A percentile compares a stretch with the other conserved stretches of the same genome.
Evolutionary conservation across 1,140 invertebrate genomes (phyloP).

Genomic region (Calliopsis andreniformis): DNA sequence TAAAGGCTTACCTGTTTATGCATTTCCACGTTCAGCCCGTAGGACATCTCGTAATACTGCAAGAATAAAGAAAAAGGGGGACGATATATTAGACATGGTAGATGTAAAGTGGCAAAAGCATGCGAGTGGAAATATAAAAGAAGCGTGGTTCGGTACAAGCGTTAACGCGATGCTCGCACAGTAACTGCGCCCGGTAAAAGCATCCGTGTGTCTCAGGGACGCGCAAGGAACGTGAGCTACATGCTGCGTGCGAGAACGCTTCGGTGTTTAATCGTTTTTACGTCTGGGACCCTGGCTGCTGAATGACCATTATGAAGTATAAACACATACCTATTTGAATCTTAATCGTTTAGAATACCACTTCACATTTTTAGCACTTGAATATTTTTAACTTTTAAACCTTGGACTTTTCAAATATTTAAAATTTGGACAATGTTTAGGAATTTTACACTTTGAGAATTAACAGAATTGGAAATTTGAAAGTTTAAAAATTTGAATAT

Average conservation of each 20-base stretch:
- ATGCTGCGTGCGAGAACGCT: neutral
- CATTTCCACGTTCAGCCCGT: slow-evolving; percentile 99
- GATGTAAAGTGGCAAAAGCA: slow-evolving; percentile 14
- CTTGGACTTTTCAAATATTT: too few relatives aligned
- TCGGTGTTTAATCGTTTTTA: too few relatives aligned
- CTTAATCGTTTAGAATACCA: too few relatives aligned
- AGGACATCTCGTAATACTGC: slow-evolving; percentile 99
- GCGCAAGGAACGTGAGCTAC: neutral
- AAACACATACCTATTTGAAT: too few relatives aligned
- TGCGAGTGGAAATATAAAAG: neutral
- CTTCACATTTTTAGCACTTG: too few relatives aligned
- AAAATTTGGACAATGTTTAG: too few relatives aligned
- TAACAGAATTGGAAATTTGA: too few relatives aligned
- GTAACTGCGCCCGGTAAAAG: neutral
- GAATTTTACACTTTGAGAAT: too few relatives aligned
- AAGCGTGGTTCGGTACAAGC: slow-evolving; percentile 24
- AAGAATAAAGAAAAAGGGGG: slow-evolving; percentile 80
- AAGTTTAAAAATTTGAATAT: too few relatives aligned
- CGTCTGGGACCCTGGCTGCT: too few relatives aligned
- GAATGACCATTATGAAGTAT: too few relatives aligned
- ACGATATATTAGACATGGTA: slow-evolving; percentile 45
- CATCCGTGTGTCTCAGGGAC: neutral
- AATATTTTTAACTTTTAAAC: too few relatives aligned
- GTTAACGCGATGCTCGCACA: slow-evolving; percentile 27
- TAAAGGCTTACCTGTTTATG: slow-evolving; percentile 95